Percentiles rank a stretch among this genome's conserved stretches.
phyloP scores from a whole-genome alignment of 2,888 invertebrate species.

The Dermolepida albohirtum region DNA sequence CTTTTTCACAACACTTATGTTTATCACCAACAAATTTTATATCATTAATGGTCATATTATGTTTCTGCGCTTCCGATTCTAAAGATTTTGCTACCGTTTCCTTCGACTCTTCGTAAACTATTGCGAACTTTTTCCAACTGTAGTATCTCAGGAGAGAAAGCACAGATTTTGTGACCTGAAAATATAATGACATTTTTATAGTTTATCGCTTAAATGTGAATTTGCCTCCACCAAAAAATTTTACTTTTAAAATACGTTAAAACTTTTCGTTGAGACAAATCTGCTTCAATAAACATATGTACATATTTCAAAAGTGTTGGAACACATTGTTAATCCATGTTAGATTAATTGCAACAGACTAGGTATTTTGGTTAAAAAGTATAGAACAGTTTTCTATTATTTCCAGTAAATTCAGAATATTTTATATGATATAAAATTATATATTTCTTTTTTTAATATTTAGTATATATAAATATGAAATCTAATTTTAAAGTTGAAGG shows the following conservation, averaged over 20 bases:
- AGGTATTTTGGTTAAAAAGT: no score
- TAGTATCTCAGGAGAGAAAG: constrained; percentile 91
- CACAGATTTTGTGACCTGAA: constrained; percentile 92
- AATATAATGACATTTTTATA: constrained; percentile 44
- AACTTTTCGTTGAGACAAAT: neutral
- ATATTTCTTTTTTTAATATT: no score
- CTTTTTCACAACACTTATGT: constrained; percentile 82
- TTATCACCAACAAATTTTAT: constrained; percentile 77
- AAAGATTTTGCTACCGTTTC: constrained; percentile 85
- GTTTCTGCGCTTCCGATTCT: constrained; percentile 77
- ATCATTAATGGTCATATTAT: constrained; percentile 88
- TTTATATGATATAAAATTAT: no score
- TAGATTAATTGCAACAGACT: no score
- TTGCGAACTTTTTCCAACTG: constrained; percentile 94
- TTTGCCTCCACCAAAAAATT: neutral
- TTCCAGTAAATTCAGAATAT: no score
- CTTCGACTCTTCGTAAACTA: constrained; percentile 86
- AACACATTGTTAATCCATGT: no score
- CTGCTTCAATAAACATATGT: no score
- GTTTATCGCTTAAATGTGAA: neutral
- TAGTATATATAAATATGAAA: no score
- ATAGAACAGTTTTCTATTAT: no score
- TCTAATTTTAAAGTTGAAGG: no score
- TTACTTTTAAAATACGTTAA: neutral
- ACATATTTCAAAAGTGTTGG: no score